Base-by-base conservation (phyloP, 2,113 vertebrate species). In the Blennius ocellaris region DNA sequence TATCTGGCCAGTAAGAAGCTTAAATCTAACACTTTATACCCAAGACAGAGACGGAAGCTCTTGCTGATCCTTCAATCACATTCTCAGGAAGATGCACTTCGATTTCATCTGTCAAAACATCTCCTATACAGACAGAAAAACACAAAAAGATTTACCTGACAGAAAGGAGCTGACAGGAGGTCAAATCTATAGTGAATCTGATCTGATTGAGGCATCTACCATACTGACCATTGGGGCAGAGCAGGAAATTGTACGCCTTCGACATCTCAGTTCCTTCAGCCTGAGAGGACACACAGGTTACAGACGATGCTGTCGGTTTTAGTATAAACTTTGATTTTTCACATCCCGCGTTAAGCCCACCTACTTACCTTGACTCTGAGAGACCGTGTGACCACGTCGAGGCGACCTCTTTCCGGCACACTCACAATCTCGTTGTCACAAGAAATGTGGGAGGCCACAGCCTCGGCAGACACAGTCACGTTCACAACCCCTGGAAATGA, bases 341-440 rank as follows among this genome's bases (percentile, higher is more conserved):
- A 6, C 14, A n/a, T 1, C n/a, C 7, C n/a, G 45, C 12, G 14
- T 48, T 7, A 48, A 48, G 45, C n/a, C 2, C 45, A 15, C 45
- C 14, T 48, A 96, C 45, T 5, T 48, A 96, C 96, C 94, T 96
- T 93, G 38, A 96, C 94, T 39, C 95, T 88, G 47, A 96, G 90
- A n/a, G 90, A 61, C 3, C 81, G 89, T 58, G 92, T 94, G 60
- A 96, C 94, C 0, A 81, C 83, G 30, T 96, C 95, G 5, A 94
- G 92, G 40, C 80, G 87, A 7, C 95, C 95, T 76, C 92, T 93
- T 9, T 93, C 89, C 17, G 94, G 95, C 0, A 90, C 86, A 11
- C 66, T 90, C 62, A 94, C 93, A 0, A 95, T 51, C 72, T 94
- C 92, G 59, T 90, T 93, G 50, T 82, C 81, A 87, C 96, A 96